phyloP scores from a whole-genome alignment of 2,888 invertebrate species.

The Cartodere bifasciata region DNA sequence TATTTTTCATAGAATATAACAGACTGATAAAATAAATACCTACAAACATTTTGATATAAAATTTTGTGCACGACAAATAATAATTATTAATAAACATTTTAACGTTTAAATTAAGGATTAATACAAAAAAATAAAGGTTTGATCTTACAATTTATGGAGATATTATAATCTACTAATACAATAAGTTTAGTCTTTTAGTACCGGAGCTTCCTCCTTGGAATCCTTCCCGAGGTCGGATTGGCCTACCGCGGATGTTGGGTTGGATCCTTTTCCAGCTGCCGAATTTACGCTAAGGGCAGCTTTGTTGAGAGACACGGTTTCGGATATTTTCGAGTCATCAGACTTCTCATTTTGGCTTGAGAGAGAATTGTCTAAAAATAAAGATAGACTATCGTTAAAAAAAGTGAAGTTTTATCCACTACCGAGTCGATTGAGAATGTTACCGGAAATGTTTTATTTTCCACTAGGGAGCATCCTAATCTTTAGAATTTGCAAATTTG shows the following conservation, averaged over 20 bases:
- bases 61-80: no score
- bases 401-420: slow-evolving; percentile 3
- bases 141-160: no score
- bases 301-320: slow-evolving; percentile 20
- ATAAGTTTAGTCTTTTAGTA: slow-evolving; percentile 1
- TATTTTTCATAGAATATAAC: no score
- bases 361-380: slow-evolving; percentile 22
- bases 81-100: no score
- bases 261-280: slow-evolving; percentile 16
- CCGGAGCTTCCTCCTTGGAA: slow-evolving; percentile 1
- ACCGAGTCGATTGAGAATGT: no score
- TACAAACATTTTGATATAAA: no score
- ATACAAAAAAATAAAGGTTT: no score
- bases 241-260: slow-evolving; percentile 13
- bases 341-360: slow-evolving; percentile 29
- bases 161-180: slow-evolving; percentile 1
- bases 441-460: no score
- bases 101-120: no score
- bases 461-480: no score
- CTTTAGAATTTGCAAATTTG: no score
- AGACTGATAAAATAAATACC: no score
- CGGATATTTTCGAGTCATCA: slow-evolving; percentile 29
- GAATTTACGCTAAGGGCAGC: slow-evolving; percentile 16
- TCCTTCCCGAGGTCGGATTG: slow-evolving; percentile 8
- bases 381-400: slow-evolving; percentile 6